Evolutionary conservation across 2,113 vertebrate genomes (phyloP).

Genomic region (Verasper variegatus): DNA sequence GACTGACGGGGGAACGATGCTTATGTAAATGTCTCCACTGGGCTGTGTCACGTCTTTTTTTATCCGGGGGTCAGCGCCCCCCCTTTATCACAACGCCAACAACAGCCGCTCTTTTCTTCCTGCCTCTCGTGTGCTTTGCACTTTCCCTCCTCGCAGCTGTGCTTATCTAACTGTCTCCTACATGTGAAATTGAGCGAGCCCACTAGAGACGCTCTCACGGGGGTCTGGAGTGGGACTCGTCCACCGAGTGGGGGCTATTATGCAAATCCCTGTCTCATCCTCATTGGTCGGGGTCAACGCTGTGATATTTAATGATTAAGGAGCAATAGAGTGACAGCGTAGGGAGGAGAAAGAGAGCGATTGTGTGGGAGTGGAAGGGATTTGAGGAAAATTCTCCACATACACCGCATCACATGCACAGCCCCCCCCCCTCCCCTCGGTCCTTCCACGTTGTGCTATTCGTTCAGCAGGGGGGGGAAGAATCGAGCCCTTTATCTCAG

Average conservation of each 20-base stretch:
- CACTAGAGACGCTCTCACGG: constrained; percentile 62
- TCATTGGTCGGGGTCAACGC: constrained; percentile 68
- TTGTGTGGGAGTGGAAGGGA: constrained; percentile 14
- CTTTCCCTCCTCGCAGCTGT: constrained; percentile 27
- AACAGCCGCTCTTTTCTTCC: not conserved
- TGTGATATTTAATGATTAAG: constrained; percentile 68
- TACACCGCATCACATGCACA: not conserved
- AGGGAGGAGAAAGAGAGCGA: constrained; percentile 5
- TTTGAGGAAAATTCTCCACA: constrained; percentile 13
- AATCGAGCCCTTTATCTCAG: constrained; percentile 73
- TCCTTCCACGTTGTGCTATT: constrained; percentile 26
- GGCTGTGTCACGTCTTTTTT: not conserved
- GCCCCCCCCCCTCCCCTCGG: not conserved
- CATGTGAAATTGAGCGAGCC: constrained; percentile 56
- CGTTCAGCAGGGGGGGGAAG: constrained; percentile 58
- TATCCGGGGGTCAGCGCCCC: not conserved
- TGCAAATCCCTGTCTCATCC: constrained; percentile 74
- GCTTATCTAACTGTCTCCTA: constrained; percentile 57
- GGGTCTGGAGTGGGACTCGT: constrained; percentile 70
- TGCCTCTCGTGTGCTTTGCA: constrained; percentile 18
- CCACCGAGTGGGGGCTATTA: constrained; percentile 73
- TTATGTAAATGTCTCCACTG: not conserved
- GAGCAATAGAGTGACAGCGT: constrained; percentile 42
- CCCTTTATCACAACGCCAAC: constrained; percentile 31
- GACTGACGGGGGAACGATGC: not conserved